Percentiles rank a stretch among this genome's conserved stretches.
Evolutionary conservation across 2,888 invertebrate genomes (phyloP).

Genomic region (Oscheius sp.): DNA sequence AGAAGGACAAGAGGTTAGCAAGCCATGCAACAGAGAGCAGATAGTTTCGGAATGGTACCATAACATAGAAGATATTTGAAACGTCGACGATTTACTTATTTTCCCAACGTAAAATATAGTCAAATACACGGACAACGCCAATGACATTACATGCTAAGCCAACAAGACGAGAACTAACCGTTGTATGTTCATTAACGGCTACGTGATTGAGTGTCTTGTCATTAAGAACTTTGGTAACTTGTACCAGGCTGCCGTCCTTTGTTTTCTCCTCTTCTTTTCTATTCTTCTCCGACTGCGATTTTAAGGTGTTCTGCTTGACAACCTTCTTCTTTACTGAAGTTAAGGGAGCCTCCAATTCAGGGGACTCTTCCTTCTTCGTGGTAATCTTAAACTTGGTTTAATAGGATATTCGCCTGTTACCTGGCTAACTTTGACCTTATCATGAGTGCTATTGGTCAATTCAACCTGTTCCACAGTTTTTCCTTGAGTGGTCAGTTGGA

Average conservation of each 20-base stretch:
- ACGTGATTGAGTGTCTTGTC: constrained; percentile 40
- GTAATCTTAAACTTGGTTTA: constrained; percentile 39
- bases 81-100: constrained; percentile 9
- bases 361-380: constrained; percentile 51
- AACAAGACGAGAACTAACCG: constrained; percentile 30
- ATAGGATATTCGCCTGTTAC: constrained; percentile 6
- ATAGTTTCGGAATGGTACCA: not conserved
- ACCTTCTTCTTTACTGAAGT: constrained; percentile 51
- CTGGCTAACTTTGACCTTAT: constrained; percentile 52
- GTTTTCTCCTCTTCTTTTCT: constrained; percentile 39
- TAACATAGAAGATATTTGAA: not conserved
- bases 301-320: constrained; percentile 46
- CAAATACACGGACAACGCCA: constrained; percentile 16
- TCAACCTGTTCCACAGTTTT: constrained; percentile 48
- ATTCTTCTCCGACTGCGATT: constrained; percentile 48
- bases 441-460: constrained; percentile 46
- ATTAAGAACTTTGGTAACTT: constrained; percentile 42
- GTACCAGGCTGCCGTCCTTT: constrained; percentile 36
- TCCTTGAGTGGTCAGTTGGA: constrained; percentile 47
- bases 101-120: constrained; percentile 9
- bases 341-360: constrained; percentile 40
- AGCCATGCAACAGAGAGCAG: not conserved
- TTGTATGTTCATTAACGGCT: constrained; percentile 39
- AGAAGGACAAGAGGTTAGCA: not conserved
- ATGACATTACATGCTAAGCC: constrained; percentile 7